phyloP scores from a whole-genome alignment of 2,113 vertebrate genomes.

The Eira barbara region DNA sequence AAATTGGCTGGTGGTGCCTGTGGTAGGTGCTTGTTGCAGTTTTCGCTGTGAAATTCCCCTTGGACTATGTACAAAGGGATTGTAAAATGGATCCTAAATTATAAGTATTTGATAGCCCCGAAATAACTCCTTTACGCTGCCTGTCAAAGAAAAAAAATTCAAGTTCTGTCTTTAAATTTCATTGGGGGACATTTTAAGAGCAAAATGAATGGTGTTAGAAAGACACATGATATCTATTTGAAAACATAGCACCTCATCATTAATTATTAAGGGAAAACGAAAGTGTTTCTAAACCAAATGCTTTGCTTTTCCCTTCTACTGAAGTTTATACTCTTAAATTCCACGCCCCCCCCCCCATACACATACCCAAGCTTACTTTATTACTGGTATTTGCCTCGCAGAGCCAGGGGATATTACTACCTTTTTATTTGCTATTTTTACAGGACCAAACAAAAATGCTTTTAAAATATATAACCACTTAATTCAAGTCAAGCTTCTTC shows the following conservation, averaged over 20 bases:
- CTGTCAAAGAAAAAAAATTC: constrained; percentile 33
- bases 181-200: constrained; percentile 51
- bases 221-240: constrained; percentile 63
- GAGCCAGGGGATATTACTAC: constrained; percentile 69
- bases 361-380: constrained; percentile 40
- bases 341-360: not conserved
- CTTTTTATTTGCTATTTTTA: constrained; percentile 78
- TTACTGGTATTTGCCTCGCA: constrained; percentile 54
- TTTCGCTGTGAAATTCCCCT: not conserved
- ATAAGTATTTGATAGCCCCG: not conserved
- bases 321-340: constrained; percentile 19
- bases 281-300: constrained; percentile 44
- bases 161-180: constrained; percentile 48
- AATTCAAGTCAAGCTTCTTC: constrained; percentile 75
- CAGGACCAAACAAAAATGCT: constrained; percentile 73
- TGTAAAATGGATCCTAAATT: constrained; percentile 9
- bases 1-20: not conserved
- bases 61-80: not conserved
- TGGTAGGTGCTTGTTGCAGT: not conserved
- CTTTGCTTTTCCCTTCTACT: not conserved
- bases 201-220: constrained; percentile 45
- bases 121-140: constrained; percentile 8
- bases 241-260: constrained; percentile 52
- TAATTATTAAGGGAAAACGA: constrained; percentile 72
- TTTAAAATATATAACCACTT: constrained; percentile 79